phyloP scores from a whole-genome alignment of 2,113 vertebrate genomes.

The Rhea pennata region DNA sequence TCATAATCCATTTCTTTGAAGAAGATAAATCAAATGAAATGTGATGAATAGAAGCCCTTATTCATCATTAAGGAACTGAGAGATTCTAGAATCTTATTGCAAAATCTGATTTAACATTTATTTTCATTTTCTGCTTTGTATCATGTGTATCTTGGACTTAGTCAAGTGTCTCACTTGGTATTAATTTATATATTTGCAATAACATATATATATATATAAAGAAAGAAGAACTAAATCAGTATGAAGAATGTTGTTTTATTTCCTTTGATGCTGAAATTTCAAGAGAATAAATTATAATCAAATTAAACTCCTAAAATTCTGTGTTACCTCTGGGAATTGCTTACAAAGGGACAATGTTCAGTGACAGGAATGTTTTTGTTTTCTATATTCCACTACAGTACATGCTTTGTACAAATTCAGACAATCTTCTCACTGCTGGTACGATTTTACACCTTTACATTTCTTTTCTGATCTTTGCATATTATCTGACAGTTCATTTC shows the following conservation, averaged over 20 bases:
- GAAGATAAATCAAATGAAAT: not conserved
- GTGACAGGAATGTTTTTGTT: not conserved
- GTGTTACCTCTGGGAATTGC: not conserved
- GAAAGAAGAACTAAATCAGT: not conserved
- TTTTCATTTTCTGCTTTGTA: not conserved
- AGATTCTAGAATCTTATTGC: not conserved
- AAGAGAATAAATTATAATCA: not conserved
- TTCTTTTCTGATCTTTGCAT: not conserved
- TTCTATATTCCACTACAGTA: not conserved
- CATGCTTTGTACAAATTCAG: not conserved
- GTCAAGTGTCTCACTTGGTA: not conserved
- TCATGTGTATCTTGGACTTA: not conserved
- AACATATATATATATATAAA: rapidly evolving
- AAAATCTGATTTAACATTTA: not conserved
- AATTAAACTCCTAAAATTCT: not conserved
- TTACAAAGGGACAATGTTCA: not conserved
- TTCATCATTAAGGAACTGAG: not conserved
- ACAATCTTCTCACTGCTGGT: not conserved
- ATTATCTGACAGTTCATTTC: not conserved
- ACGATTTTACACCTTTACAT: not conserved
- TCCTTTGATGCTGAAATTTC: not conserved
- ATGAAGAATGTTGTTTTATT: not conserved
- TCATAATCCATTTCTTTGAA: not conserved
- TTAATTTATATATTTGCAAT: not conserved
- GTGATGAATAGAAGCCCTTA: not conserved